phyloP scores from a whole-genome alignment of 2,113 vertebrate species.

The Sinocyclocheilus anshuiensis region DNA sequence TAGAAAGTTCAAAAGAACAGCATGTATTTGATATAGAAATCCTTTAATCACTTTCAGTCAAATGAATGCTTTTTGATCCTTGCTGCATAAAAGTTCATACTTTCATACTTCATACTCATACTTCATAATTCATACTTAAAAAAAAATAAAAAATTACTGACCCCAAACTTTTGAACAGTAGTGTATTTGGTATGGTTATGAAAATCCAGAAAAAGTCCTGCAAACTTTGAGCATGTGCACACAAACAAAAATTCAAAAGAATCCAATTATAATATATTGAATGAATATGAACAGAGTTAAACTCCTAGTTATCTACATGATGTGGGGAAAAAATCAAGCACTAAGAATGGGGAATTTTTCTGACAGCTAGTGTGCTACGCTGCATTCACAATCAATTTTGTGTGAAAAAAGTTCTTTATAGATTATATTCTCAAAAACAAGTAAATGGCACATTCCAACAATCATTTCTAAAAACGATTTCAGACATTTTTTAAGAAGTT shows the following conservation, averaged over 20 bases:
- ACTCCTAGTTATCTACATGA: neutral
- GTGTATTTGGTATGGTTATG: neutral
- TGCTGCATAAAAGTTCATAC: too few relatives aligned
- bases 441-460: neutral
- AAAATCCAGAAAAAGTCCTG: neutral
- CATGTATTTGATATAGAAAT: too few relatives aligned
- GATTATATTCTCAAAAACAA: neutral
- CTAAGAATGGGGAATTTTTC: neutral
- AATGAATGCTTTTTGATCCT: too few relatives aligned
- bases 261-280: neutral
- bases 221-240: neutral
- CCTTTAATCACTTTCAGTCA: too few relatives aligned
- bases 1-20: too few relatives aligned
- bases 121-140: too few relatives aligned
- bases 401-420: neutral
- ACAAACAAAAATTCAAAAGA: neutral
- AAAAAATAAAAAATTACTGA: neutral
- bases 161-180: neutral
- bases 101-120: too few relatives aligned
- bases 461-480: neutral
- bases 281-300: neutral
- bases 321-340: neutral
- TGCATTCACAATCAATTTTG: neutral
- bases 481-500: neutral
- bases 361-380: neutral